Evolutionary conservation across 2,113 vertebrate genomes (phyloP).

Genomic region (Toxotes jaculatrix): DNA sequence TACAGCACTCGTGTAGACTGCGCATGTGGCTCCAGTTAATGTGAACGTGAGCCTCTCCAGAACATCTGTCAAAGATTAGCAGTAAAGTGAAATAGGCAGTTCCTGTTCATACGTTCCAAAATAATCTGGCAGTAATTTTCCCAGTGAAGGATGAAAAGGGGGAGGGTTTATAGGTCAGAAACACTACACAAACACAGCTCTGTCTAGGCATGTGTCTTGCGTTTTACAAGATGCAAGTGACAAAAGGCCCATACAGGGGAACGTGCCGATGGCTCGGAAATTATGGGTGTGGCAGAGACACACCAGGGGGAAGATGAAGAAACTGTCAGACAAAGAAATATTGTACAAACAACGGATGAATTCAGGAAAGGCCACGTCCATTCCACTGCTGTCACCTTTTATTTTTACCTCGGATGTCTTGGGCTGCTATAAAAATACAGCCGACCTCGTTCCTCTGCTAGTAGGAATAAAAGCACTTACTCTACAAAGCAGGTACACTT

Average conservation of each 20-base stretch:
- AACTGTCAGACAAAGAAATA: slow-evolving; percentile 32
- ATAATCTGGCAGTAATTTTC: slow-evolving; percentile 86
- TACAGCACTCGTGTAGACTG: slow-evolving; percentile 19
- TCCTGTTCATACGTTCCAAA: slow-evolving; percentile 83
- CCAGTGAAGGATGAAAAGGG: slow-evolving; percentile 75
- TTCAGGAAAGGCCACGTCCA: slow-evolving; percentile 7
- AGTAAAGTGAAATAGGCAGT: slow-evolving; percentile 85
- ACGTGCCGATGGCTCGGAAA: slow-evolving; percentile 26
- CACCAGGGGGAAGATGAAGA: slow-evolving; percentile 6
- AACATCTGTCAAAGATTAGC: slow-evolving; percentile 89
- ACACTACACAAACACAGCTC: slow-evolving; percentile 69
- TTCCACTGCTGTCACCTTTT: slow-evolving; percentile 35
- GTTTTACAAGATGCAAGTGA: slow-evolving; percentile 56
- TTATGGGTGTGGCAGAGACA: slow-evolving; percentile 30
- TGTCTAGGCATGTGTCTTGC: slow-evolving; percentile 58
- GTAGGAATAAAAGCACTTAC: slow-evolving; percentile 54
- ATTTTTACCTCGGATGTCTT: slow-evolving; percentile 7
- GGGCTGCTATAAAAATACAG: slow-evolving; percentile 43
- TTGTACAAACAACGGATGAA: slow-evolving; percentile 7
- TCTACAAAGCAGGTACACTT: slow-evolving; percentile 61
- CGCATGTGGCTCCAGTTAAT: slow-evolving; percentile 80
- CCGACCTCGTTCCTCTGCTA: slow-evolving; percentile 1
- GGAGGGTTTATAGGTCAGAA: slow-evolving; percentile 75
- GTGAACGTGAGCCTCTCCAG: slow-evolving; percentile 75
- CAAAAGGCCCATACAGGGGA: slow-evolving; percentile 44